Conservation (phyloP, 2,113 vertebrate species). For the Protobothrops mucrosquamatus region DNA sequence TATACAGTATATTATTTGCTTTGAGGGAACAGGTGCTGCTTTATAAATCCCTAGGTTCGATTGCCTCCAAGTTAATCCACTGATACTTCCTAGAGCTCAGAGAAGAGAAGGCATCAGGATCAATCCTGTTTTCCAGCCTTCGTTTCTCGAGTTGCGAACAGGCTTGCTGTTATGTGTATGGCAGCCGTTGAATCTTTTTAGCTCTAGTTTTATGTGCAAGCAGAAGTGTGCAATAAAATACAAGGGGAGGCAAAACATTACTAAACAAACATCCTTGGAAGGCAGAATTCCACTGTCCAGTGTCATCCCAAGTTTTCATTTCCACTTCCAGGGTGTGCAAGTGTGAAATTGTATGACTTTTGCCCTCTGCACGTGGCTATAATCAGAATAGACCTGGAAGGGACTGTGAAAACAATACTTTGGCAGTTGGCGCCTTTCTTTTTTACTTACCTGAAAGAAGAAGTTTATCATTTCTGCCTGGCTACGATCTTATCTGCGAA, state of each 20-base stretch:
- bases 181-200: not conserved
- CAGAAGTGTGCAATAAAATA: not conserved
- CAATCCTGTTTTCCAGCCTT: not conserved
- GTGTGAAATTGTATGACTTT: not conserved
- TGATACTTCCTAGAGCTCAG: not conserved
- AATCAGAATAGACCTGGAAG: not conserved
- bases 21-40: not conserved
- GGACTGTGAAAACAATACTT: slow-evolving; percentile 55
- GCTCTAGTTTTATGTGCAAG: not conserved
- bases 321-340: not conserved
- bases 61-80: not conserved
- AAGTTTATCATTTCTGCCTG: slow-evolving; percentile 47
- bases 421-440: slow-evolving; percentile 41
- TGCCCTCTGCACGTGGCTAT: not conserved
- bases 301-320: not conserved
- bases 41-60: not conserved
- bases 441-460: slow-evolving; percentile 52
- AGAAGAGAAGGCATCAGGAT: too few species aligned
- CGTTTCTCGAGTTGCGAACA: not conserved
- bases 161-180: not conserved
- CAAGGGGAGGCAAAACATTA: not conserved
- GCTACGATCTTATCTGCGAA: slow-evolving; percentile 60
- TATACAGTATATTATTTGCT: not conserved
- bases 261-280: not conserved
- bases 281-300: not conserved